Percentiles rank a stretch among this genome's conserved stretches.
phyloP scores from a whole-genome alignment of 2,888 invertebrate genomes.

The Pecten maximus region DNA sequence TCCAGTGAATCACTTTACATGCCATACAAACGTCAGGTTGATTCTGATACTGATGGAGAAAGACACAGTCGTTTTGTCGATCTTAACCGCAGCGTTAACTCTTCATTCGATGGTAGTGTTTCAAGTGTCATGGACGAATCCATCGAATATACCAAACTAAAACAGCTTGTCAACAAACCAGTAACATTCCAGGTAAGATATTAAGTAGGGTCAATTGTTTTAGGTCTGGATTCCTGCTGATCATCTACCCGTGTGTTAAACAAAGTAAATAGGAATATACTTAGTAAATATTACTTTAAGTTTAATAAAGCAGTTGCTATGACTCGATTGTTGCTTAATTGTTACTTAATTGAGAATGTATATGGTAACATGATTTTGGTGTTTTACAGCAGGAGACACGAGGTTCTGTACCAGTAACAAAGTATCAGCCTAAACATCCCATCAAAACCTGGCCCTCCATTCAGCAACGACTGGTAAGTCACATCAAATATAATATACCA shows the following conservation, averaged over 20 bases:
- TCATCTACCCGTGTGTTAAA: too few relatives aligned
- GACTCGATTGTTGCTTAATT: too few relatives aligned
- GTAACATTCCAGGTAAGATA: slow-evolving; percentile 65
- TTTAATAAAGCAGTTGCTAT: too few relatives aligned
- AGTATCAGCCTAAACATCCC: neutral
- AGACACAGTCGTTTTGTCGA: neutral
- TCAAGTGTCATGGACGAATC: slow-evolving; percentile 56
- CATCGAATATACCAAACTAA: slow-evolving; percentile 70
- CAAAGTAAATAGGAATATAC: too few relatives aligned
- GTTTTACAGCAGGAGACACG: neutral
- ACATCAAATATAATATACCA: too few relatives aligned
- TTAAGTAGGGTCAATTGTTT: too few relatives aligned
- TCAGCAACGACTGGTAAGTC: slow-evolving; percentile 3
- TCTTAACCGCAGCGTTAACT: neutral
- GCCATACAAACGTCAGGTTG: slow-evolving; percentile 8
- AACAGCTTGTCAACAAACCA: slow-evolving; percentile 71
- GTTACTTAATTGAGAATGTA: too few relatives aligned
- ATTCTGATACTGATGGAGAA: neutral
- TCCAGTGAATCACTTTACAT: neutral
- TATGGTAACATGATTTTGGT: too few relatives aligned
- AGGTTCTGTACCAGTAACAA: neutral
- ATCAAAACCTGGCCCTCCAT: slow-evolving; percentile 29
- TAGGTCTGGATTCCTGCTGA: too few relatives aligned
- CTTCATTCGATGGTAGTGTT: slow-evolving; percentile 48
- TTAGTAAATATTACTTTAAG: too few relatives aligned